Conservation (phyloP, 2,888 invertebrate genomes). For the Agrotis segetum region DNA sequence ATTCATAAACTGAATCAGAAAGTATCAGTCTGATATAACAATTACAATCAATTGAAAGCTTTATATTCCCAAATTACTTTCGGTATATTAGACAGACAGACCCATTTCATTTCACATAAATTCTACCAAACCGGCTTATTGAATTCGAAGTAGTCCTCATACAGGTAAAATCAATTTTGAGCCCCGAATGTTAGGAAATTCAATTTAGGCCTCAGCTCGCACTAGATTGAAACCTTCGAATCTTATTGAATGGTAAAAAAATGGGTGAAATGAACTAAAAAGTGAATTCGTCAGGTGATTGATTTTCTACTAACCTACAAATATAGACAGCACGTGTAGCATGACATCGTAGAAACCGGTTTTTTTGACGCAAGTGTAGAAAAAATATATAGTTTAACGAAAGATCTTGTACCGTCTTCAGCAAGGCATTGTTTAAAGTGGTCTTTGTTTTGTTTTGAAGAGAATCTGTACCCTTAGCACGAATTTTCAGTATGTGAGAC, state of each 20-base stretch:
- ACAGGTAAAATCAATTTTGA: constrained; percentile 34
- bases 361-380: no score
- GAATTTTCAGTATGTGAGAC: no score
- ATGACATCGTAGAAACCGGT: no score
- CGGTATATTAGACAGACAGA: not conserved
- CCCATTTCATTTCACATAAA: constrained; percentile 1
- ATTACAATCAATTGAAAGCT: not conserved
- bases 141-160: constrained; percentile 19
- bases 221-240: constrained; percentile 24
- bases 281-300: constrained; percentile 14
- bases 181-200: constrained; percentile 26
- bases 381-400: no score
- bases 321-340: constrained; percentile 1
- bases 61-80: constrained; percentile 12
- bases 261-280: constrained; percentile 20
- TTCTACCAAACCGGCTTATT: constrained; percentile 1
- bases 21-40: not conserved
- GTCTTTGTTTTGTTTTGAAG: no score
- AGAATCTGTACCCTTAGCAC: no score
- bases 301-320: constrained; percentile 37
- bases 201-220: constrained; percentile 24
- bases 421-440: no score
- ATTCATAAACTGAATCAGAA: not conserved
- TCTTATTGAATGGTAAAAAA: constrained; percentile 30
- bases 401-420: no score